Base-by-base conservation (phyloP, 2,888 invertebrate species). In the Polydrusus pterygomalis region DNA sequence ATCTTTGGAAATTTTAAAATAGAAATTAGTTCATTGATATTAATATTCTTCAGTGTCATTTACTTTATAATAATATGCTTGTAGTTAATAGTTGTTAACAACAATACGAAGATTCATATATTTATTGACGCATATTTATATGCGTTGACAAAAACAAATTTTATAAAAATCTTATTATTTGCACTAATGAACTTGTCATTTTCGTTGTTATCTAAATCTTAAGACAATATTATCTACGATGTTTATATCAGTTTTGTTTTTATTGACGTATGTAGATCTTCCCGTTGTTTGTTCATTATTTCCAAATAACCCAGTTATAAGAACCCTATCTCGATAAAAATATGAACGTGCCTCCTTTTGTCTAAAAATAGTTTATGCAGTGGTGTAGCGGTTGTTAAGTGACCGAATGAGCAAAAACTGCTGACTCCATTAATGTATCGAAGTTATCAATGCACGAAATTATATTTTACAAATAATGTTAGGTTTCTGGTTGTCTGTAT, bases 341-440 rank as follows among this genome's bases (percentile, higher is more conserved):
- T 67, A 67, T 40, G 51, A 67, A 67, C 67, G 67, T 40, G 67
- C 67, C 67, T 67, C 67, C n/a, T 20, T 34, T 54, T 17, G 54
- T n/a, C 54, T 34, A 47, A 54, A 67, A 67, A 54, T 54, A 54
- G 54, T 15, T 20, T 54, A 18, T 15, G n/a, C 58, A 60, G 58
- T 60, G 58, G 17, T 11, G 58, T 60, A 60, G 34, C 38, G 25
- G 25, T 25, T 25, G 2, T 34, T 34, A 34, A 7, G 30, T 2
- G 3, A 43, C 3, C 13, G 40, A 8, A 7, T 2, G 2, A 2
- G 2, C 40, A 43, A 43, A 7, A 43, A 11, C 13, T 10, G 9
- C 40, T 43, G 40, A 10, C 2, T 43, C 9, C 40, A 2, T 11
- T 2, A 43, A 43, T 11, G 40, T 43, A 43, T 9, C 47, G n/a